Evolutionary conservation across 37 sponge, comb jelly and placozoan genomes (phyloP), one percentile per base, ranked within the genome.

Genomic region (Corticium candelabrum): DNA sequence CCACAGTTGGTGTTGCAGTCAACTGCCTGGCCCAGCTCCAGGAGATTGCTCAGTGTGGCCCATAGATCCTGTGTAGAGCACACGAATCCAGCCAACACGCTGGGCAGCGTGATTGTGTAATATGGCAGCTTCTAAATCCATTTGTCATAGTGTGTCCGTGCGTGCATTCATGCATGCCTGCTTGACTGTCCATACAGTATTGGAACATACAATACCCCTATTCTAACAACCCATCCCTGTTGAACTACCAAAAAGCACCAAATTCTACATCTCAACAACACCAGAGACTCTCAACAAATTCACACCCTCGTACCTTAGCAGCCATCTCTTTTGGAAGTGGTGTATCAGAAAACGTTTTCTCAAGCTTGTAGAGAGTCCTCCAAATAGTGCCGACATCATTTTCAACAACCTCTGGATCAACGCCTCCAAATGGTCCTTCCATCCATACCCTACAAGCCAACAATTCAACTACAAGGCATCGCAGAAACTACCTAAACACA

Each of bases 331-430:
- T 84, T 41, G 96, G 91, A 67, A 86, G 85, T 29, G 93, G 93
- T 2, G 73, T 74, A 68, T 99, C 93, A 7, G 76, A 15, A 40
- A 99, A 95, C 35, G 74, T 72, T 68, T 92, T 99, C 85, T 94
- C 91, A 80, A 95, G 78, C 76, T 99, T 99, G 85, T 99, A 95
- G 40, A 99, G 83, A 1, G 83, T 88, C 43, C 99, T 84, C 89
- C 91, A 95, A 35, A 92, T 50, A 40, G 37, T 74, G 1, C 99
- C 99, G 35, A 84, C 80, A 21, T 99, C 99, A 70, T 88, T 85
- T 80, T 95, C 96, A 35, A 94, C 95, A 34, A 89, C 77, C 73
- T 99, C 99, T 34, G 99, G 99, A 77, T 99, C 95, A 35, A 99
- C 89, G 21, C 75, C 87, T 0, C 76, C 68, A 83, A 99, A 81